These are phyloP conservation scores for Ptilorrhoa leucosticta DNA, from an alignment of 2,113 vertebrate species.

Conservation along the genomic window DNA sequence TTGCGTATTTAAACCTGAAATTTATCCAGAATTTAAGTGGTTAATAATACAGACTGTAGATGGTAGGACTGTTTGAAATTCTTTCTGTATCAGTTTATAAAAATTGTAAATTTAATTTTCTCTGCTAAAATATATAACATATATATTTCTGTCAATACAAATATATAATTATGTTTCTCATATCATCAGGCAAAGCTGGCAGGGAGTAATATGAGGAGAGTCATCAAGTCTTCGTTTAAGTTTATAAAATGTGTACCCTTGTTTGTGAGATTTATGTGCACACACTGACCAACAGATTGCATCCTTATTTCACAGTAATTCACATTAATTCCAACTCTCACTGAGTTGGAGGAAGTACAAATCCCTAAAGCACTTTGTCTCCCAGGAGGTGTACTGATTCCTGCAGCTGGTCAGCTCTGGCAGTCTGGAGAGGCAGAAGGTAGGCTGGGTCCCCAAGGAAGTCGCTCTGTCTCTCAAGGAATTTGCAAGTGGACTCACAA, in stretches of 20 bases:
- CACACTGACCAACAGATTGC: background rate
- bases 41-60: background rate
- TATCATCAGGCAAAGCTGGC: background rate
- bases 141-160: background rate
- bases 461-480: slow-evolving; percentile 14
- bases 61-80: background rate
- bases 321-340: slow-evolving; percentile 24
- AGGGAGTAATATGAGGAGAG: background rate
- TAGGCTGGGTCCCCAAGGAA: background rate
- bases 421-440: slow-evolving; percentile 47
- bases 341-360: slow-evolving; percentile 4
- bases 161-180: background rate
- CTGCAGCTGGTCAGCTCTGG: slow-evolving; percentile 24
- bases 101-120: background rate
- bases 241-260: background rate
- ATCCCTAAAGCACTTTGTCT: slow-evolving; percentile 31
- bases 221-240: background rate
- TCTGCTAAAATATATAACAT: background rate
- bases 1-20: background rate
- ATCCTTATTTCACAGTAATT: slow-evolving; percentile 8
- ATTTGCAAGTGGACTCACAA: background rate
- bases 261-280: background rate
- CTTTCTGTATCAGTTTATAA: background rate
- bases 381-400: background rate
- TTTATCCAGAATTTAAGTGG: background rate